Evolutionary conservation across 2,113 vertebrate genomes (phyloP).

Genomic region (Oceanodroma tethys): DNA sequence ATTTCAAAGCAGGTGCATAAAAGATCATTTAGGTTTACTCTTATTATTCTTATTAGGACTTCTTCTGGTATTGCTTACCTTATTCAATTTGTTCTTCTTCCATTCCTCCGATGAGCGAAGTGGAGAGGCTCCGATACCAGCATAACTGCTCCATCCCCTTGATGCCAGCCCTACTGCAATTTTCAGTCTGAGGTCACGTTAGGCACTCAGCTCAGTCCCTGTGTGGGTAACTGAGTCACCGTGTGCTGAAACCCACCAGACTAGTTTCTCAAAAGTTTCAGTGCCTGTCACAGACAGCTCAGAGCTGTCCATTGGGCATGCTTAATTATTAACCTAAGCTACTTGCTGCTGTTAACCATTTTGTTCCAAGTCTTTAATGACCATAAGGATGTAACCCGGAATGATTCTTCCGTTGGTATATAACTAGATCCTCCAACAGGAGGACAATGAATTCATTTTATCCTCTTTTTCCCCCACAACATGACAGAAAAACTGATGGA

Average conservation of each 20-base stretch:
- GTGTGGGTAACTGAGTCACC: not conserved
- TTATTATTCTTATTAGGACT: not conserved
- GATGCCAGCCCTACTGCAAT: not conserved
- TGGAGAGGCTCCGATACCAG: rapidly evolving
- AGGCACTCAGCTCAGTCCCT: not conserved
- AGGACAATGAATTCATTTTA: not conserved
- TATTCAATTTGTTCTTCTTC: not conserved
- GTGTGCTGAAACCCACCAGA: slow-evolving; percentile 45
- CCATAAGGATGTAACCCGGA: not conserved
- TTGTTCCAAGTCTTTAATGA: not conserved
- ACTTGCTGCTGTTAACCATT: slow-evolving; percentile 47
- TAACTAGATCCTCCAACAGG: not conserved
- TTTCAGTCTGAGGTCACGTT: not conserved
- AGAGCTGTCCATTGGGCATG: not conserved
- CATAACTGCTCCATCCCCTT: not conserved
- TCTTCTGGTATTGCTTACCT: not conserved
- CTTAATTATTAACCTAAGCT: slow-evolving; percentile 76
- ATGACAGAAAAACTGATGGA: not conserved
- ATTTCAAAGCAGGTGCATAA: not conserved
- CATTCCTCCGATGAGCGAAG: not conserved
- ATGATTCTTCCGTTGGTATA: not conserved
- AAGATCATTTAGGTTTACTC: not conserved
- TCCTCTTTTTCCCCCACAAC: not conserved
- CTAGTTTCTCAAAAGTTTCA: slow-evolving; percentile 24
- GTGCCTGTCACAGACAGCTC: not conserved